Evolutionary conservation across 2,113 vertebrate genomes (phyloP).

Genomic region (Phrynocephalus versicolor): DNA sequence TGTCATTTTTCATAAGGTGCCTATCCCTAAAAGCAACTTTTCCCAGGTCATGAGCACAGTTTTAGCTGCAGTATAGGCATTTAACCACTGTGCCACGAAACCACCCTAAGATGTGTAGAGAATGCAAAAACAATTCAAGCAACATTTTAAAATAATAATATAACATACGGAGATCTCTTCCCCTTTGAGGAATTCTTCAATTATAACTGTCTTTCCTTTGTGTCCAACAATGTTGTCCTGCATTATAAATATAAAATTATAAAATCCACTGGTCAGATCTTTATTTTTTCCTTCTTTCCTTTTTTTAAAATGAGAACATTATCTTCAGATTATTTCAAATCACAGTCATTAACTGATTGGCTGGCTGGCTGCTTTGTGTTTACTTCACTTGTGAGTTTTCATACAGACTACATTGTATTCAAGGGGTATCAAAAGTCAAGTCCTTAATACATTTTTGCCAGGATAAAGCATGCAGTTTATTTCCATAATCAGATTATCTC

Average conservation of each 20-base stretch:
- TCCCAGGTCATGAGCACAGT: no score
- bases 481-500: no score
- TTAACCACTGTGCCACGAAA: neutral
- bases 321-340: neutral
- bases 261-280: neutral
- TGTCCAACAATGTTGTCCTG: conserved; percentile 83
- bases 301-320: conserved; percentile 8
- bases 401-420: neutral
- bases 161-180: conserved; percentile 89
- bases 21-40: no score
- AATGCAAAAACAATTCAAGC: conserved; percentile 18
- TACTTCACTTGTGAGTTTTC: neutral
- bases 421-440: neutral
- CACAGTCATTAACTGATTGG: neutral
- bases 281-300: neutral
- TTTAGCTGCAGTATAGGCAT: no score
- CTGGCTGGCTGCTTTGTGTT: neutral
- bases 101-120: neutral
- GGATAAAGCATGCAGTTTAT: neutral
- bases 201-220: conserved; percentile 81
- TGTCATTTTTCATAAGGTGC: no score
- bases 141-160: conserved; percentile 19
- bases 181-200: conserved; percentile 89
- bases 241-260: neutral
- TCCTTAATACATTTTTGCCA: neutral